Conservation (phyloP, 2,113 vertebrate genomes). For the Tachysurus vachellii region DNA sequence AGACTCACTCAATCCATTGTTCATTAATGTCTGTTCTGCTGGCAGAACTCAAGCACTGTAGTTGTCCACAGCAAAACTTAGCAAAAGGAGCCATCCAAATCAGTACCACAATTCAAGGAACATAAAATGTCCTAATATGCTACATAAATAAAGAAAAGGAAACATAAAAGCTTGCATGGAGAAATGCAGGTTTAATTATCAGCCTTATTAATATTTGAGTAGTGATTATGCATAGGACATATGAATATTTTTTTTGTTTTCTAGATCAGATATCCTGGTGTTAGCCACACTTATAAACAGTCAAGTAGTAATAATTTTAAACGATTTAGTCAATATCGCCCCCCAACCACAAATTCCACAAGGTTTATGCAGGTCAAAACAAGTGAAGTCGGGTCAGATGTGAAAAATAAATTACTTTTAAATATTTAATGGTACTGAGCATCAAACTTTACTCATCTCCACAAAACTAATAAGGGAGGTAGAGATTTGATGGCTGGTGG, state of each 20-base stretch:
- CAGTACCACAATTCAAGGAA: not conserved
- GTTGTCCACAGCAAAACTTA: constrained; percentile 22
- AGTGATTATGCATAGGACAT: no score
- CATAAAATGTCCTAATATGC: not conserved
- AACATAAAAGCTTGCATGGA: not conserved
- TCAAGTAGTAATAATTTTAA: no score
- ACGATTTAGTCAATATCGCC: no score
- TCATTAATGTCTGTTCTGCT: constrained; percentile 25
- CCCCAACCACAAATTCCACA: no score
- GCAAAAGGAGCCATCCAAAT: constrained; percentile 21
- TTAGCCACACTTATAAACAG: no score
- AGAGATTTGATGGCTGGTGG: not conserved
- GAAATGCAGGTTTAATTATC: not conserved
- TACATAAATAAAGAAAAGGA: not conserved
- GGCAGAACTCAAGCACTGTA: not conserved
- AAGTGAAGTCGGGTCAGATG: constrained; percentile 3
- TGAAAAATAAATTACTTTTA: not conserved
- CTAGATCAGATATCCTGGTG: no score
- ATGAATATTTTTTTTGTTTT: no score
- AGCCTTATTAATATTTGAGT: not conserved
- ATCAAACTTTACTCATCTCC: not conserved
- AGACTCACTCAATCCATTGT: constrained; percentile 2
- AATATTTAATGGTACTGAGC: not conserved
- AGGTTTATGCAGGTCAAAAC: constrained; percentile 24
- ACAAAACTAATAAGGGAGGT: not conserved